phyloP scores from a whole-genome alignment of 2,888 invertebrate species.

The Camptogramma bilineatum region DNA sequence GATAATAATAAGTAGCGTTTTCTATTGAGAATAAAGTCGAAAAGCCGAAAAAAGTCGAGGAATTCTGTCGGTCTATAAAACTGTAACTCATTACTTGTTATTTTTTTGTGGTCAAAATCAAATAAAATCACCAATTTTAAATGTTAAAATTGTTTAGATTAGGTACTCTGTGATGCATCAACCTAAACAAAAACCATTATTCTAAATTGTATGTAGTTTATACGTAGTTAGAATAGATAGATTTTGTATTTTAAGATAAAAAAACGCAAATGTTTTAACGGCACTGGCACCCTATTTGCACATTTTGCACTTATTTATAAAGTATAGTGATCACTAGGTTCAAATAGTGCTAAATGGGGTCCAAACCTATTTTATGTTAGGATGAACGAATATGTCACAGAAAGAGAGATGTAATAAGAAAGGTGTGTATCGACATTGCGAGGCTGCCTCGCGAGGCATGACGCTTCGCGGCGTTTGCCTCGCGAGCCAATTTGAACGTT shows the following conservation, averaged over 20 bases:
- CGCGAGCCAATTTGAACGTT: no score
- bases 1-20: no score
- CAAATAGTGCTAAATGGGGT: conserved; percentile 39
- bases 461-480: no score
- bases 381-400: conserved; percentile 1
- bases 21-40: no score
- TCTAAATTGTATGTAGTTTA: background rate
- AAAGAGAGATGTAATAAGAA: background rate
- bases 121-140: background rate
- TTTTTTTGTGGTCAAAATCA: background rate
- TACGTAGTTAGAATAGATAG: background rate
- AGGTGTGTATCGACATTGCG: no score
- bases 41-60: no score
- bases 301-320: conserved; percentile 2
- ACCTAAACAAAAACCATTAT: background rate
- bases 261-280: conserved; percentile 11
- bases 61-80: no score
- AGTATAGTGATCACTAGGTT: conserved; percentile 10
- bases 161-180: background rate
- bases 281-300: conserved; percentile 28
- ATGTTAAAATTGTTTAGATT: background rate
- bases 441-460: no score
- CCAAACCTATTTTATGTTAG: conserved; percentile 23
- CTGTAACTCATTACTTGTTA: background rate
- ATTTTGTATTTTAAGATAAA: conserved; percentile 1